Conservation (phyloP, 2,797 vertebrate genomes). For the Microctenopoma steveboyesi region DNA sequence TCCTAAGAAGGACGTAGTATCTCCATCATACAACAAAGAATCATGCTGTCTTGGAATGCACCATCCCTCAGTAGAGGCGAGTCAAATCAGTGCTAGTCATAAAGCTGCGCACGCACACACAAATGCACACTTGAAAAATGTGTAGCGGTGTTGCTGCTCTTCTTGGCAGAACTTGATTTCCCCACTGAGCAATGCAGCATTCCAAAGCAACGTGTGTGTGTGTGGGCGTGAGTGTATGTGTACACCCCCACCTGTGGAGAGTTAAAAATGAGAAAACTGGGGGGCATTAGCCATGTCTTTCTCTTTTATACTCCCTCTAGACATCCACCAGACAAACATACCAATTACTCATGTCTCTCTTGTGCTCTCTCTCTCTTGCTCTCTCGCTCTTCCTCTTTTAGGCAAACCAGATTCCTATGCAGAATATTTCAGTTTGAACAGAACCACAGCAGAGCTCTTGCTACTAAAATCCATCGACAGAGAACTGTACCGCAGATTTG, state of each 20-base stretch:
- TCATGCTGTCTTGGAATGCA: constrained; percentile 25
- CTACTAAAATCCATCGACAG: constrained; percentile 92
- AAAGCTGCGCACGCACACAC: constrained; percentile 22
- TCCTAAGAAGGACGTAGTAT: background rate
- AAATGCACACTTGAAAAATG: constrained; percentile 35
- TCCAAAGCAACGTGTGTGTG: constrained; percentile 30
- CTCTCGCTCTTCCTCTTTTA: constrained; percentile 54
- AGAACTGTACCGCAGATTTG: constrained; percentile 92
- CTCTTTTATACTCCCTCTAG: constrained; percentile 20
- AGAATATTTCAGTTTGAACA: constrained; percentile 92
- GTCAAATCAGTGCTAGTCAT: constrained; percentile 38
- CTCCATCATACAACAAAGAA: background rate
- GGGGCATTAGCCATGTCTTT: constrained; percentile 48
- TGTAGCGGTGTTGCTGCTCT: constrained; percentile 31
- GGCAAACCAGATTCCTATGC: constrained; percentile 92
- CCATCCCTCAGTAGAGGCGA: constrained; percentile 19
- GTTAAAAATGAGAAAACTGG: constrained; percentile 69
- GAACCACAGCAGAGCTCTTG: constrained; percentile 89
- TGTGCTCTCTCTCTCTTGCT: background rate
- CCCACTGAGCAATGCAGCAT: constrained; percentile 57
- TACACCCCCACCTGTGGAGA: constrained; percentile 56
- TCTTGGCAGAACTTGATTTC: constrained; percentile 61
- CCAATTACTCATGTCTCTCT: constrained; percentile 42
- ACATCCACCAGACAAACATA: constrained; percentile 39
- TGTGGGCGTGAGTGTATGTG: constrained; percentile 6